phyloP scores from a whole-genome alignment of 2,888 invertebrate genomes.

The Galerucella nymphaeae region DNA sequence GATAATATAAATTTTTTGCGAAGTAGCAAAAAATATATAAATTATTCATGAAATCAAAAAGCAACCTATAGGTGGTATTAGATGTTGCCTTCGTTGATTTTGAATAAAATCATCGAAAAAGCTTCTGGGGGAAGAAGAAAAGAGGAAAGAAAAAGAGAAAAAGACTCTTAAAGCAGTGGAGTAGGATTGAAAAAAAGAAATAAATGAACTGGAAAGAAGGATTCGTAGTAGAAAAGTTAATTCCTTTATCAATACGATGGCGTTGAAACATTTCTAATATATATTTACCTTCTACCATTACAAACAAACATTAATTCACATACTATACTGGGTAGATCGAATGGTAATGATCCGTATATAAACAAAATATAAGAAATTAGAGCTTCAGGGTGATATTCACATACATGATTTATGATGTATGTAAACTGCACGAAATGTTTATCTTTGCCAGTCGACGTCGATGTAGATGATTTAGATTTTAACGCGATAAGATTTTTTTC shows the following conservation, averaged over 20 bases:
- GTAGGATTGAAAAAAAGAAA: no score
- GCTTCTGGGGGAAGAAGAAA: no score
- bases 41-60: no score
- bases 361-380: constrained; percentile 18
- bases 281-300: background rate
- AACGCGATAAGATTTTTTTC: constrained; percentile 43
- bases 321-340: background rate
- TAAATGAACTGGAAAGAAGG: no score
- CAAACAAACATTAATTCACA: constrained; percentile 8
- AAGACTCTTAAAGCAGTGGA: no score
- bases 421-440: constrained; percentile 44
- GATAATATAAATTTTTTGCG: no score
- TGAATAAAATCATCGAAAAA: no score
- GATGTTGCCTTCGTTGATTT: no score
- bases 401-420: constrained; percentile 44
- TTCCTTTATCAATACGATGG: background rate
- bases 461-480: constrained; percentile 50
- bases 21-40: no score
- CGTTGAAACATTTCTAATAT: background rate
- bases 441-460: constrained; percentile 49
- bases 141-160: no score
- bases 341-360: constrained; percentile 7
- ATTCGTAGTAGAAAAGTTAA: background rate
- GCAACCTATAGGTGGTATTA: no score
- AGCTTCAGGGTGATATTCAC: constrained; percentile 26